Percentiles rank a stretch among this genome's conserved stretches.
These are phyloP conservation scores for Hippoglossus stenolepis DNA, from an alignment of 2,113 vertebrate species.

Conservation along the genomic window DNA sequence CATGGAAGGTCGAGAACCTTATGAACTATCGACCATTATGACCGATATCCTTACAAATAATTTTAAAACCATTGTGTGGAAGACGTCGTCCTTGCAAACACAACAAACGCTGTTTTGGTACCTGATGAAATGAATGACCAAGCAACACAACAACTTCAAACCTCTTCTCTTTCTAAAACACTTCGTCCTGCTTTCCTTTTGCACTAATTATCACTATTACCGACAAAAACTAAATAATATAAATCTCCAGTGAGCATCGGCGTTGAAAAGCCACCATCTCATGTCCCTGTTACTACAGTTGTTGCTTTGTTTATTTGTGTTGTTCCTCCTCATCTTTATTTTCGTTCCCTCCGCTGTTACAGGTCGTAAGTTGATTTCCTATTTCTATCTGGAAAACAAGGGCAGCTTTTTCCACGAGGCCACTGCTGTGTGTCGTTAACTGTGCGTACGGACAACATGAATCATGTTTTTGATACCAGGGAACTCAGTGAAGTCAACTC, in stretches of 20 bases:
- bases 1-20: too few relatives aligned
- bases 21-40: too few relatives aligned
- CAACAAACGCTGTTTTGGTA: too few relatives aligned
- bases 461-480: not conserved
- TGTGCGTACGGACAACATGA: not conserved
- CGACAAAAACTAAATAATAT: not conserved
- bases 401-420: conserved; percentile 70
- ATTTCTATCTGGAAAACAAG: conserved; percentile 70
- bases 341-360: conserved; percentile 54
- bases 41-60: too few relatives aligned
- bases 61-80: too few relatives aligned
- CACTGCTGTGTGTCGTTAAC: not conserved
- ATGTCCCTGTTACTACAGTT: conserved; percentile 26
- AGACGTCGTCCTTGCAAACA: too few relatives aligned
- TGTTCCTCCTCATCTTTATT: conserved; percentile 47
- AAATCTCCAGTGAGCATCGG: not conserved
- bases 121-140: too few relatives aligned
- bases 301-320: conserved; percentile 68
- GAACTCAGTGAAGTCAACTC: not conserved
- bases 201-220: too few relatives aligned
- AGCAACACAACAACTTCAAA: too few relatives aligned
- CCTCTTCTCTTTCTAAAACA: too few relatives aligned
- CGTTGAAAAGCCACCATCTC: too few relatives aligned
- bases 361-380: conserved; percentile 72
- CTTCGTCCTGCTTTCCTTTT: too few relatives aligned